Percentiles rank a stretch among this genome's conserved stretches.
phyloP scores from a whole-genome alignment of 2,113 vertebrate species.

The Cynocephalus volans region DNA sequence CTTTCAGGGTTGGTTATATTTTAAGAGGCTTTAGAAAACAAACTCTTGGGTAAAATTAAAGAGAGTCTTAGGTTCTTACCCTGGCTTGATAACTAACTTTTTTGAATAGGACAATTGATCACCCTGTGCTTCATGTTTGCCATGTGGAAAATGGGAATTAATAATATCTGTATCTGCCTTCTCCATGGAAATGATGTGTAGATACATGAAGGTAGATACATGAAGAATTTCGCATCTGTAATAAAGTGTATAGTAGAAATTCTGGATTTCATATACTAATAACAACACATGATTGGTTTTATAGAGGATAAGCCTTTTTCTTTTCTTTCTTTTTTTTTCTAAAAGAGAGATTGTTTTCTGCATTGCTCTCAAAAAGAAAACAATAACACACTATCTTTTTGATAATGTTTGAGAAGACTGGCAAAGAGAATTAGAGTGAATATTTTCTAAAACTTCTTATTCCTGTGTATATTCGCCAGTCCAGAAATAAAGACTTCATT shows the following conservation, averaged over 20 bases:
- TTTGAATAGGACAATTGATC: not conserved
- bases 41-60: not conserved
- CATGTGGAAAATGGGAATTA: not conserved
- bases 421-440: constrained; percentile 1
- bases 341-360: not conserved
- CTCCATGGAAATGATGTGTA: not conserved
- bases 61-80: not conserved
- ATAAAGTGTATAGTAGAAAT: not conserved
- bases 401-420: constrained; percentile 36
- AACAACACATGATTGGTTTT: not conserved
- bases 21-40: not conserved
- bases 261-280: not conserved
- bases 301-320: not conserved
- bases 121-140: not conserved
- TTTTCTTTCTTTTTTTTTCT: not conserved
- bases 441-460: constrained; percentile 24
- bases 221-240: not conserved
- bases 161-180: not conserved
- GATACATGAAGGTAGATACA: not conserved
- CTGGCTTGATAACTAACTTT: not conserved
- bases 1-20: not conserved
- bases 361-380: constrained; percentile 37
- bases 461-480: not conserved
- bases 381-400: not conserved
- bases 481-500: constrained; percentile 52